A percentile compares a stretch with the other conserved stretches of the same genome.
Evolutionary conservation across 2,113 vertebrate species (phyloP).

Genomic region (Carassius gibelio): DNA sequence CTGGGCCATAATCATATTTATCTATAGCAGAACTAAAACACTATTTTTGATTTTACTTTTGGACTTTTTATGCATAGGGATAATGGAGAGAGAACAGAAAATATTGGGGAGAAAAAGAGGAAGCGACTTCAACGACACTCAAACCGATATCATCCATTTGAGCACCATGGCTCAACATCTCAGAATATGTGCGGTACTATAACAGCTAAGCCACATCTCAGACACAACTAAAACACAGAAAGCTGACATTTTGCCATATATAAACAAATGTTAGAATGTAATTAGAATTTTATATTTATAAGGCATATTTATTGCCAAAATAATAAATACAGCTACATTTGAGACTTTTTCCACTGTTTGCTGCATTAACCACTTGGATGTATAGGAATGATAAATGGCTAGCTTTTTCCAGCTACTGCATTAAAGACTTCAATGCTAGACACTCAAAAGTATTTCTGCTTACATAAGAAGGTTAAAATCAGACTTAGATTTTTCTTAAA

Average conservation of each 20-base stretch:
- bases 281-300: background rate
- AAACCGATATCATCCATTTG: background rate
- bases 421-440: background rate
- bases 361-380: background rate
- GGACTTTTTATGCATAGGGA: background rate
- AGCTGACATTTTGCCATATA: background rate
- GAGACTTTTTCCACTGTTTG: background rate
- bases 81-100: background rate
- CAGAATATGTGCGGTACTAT: background rate
- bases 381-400: background rate
- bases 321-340: background rate
- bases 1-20: background rate
- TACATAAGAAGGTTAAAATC: background rate
- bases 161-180: background rate
- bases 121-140: background rate
- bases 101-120: background rate
- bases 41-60: background rate
- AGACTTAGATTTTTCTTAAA: background rate
- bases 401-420: background rate
- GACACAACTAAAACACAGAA: background rate
- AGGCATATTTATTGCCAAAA: background rate
- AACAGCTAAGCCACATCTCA: background rate
- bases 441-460: background rate
- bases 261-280: background rate
- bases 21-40: background rate